Evolutionary conservation across 2,888 invertebrate genomes (phyloP), one percentile per base, ranked within the genome.

Genomic region (Phyllotreta striolata): DNA sequence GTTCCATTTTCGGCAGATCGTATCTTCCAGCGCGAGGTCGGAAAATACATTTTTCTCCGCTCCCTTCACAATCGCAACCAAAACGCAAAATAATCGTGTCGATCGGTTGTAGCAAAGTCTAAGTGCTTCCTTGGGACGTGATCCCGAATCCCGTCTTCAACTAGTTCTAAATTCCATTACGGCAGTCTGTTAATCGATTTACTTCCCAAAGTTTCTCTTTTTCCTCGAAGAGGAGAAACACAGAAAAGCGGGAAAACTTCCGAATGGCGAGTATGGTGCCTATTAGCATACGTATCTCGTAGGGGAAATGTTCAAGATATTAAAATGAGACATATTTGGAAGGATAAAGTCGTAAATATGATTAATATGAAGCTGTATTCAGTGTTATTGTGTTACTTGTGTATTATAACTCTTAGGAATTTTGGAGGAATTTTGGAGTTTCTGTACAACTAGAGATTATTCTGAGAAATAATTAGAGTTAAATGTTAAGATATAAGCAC

Each of bases 121-220:
- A 60, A 64, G 60, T 60, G 64, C 64, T 56, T 64, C 39, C 64
- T 64, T 55, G 64, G 60, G 55, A 64, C 64, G 64, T 64, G 64
- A 64, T 60, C 46, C 40, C 51, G 14, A 56, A 60, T 60, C 43
- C 51, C 40, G 52, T 64, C 55, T 56, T 39, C 39, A 60, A 56
- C 64, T 64, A 60, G 64, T 64, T 59, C 60, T 43, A 38, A 60
- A 64, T 64, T 64, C 60, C 55, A 49, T 64, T 64, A 51, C 37
- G 52, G 47, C 49, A 55, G 54, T 38, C 49, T 55, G 59, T 55
- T 59, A 63, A 59, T 59, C 63, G 63, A 63, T 59, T 63, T 55
- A 63, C 58, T 63, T 63, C 34, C 3, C 13, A 59, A 59, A 49
- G 24, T 24, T 55, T 57, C 47, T 58, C 49, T 58, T 58, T 61